Evolutionary conservation across 2,888 invertebrate species (phyloP), one percentile per base, ranked within the genome.

Genomic region (Apoda limacodes): DNA sequence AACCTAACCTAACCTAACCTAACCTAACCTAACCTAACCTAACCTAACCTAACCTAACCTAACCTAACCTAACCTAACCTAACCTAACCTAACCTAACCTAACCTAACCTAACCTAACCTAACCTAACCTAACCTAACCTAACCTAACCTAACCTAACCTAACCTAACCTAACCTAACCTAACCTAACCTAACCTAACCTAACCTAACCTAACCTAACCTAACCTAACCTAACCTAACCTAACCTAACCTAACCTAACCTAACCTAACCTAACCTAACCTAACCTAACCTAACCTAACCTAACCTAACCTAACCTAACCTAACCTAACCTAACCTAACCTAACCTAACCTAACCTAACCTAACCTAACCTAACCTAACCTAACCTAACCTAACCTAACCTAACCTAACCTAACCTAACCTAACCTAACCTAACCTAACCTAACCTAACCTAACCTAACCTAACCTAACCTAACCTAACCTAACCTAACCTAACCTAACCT

Each of bases 1-100:
- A 22, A 22, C 22, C 22, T 22, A 22, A 22, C 22, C 22, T 22
- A 22, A 22, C 22, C 22, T 22, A 22, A 22, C 22, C 22, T 22
- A 22, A 22, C 22, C 22, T 22, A 22, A 22, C 22, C 22, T 22
- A 22, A 22, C 22, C 22, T 22, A 22, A 22, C 22, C 22, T 22
- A 22, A 22, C 22, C 22, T 22, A 22, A 22, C 22, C 22, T 22
- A 22, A 22, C 22, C 22, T 22, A 22, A 22, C 22, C 22, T 22
- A 22, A 22, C 22, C 22, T 22, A 22, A 22, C 22, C 22, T 22
- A 22, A 22, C 22, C 22, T 22, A 22, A 22, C 22, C 22, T 22
- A 22, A 22, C 22, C 22, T 22, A 22, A 22, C 22, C 22, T 22
- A 22, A 22, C 22, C 22, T 22, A 22, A 22, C 22, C 22, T 22